phyloP scores from a whole-genome alignment of 2,888 invertebrate genomes.

The Troides aeacus region DNA sequence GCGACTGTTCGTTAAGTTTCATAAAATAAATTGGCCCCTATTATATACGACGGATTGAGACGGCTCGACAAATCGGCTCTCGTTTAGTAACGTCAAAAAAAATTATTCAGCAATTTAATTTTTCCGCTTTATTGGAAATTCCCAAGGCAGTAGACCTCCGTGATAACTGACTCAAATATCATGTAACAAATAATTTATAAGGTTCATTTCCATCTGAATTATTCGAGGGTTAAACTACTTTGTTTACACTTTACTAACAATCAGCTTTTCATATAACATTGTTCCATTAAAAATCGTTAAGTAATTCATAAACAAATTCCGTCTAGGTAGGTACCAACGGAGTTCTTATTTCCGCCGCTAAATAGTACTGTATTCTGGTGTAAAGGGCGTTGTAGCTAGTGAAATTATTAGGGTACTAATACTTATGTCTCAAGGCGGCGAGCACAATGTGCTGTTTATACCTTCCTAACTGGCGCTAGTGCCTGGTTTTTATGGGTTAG shows the following conservation, averaged over 20 bases:
- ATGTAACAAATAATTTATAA: neutral
- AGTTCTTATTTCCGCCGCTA: no score
- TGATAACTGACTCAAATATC: slow-evolving; percentile 3
- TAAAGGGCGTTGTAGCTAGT: no score
- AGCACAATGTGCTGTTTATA: no score
- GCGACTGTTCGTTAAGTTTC: slow-evolving; percentile 11
- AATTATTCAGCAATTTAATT: slow-evolving; percentile 23
- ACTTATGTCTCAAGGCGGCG: no score
- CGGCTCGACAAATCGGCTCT: slow-evolving; percentile 20
- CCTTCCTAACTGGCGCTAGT: no score
- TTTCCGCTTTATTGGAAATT: slow-evolving; percentile 18
- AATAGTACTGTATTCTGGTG: no score
- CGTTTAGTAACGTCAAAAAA: slow-evolving; percentile 19
- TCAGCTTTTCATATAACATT: neutral
- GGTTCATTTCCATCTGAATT: neutral
- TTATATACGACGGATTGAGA: slow-evolving; percentile 23
- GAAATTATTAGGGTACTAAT: no score
- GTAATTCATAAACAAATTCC: no score
- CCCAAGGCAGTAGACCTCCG: slow-evolving; percentile 3
- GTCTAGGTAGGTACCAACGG: no score
- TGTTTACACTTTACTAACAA: neutral
- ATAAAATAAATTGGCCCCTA: slow-evolving; percentile 23
- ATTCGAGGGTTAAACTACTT: neutral
- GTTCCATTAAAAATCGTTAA: no score
- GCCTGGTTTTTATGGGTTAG: no score